Evolutionary conservation across 2,797 vertebrate species (phyloP).

Genomic region (Poeciliopsis presidionis): DNA sequence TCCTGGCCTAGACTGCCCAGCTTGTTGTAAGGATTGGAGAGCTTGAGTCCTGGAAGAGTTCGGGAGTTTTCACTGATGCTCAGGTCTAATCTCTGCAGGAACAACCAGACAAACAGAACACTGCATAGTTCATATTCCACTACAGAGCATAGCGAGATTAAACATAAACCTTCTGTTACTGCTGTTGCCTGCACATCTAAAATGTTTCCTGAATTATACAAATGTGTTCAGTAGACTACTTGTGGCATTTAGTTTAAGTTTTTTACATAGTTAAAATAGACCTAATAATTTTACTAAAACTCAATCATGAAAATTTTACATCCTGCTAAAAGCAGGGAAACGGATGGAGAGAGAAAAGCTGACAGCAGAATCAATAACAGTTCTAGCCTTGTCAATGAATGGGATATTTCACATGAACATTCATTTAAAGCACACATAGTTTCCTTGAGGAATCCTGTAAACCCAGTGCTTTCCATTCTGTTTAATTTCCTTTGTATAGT

Average conservation of each 20-base stretch:
- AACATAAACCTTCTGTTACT: not conserved
- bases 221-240: not conserved
- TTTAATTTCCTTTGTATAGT: not conserved
- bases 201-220: not conserved
- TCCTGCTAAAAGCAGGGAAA: not conserved
- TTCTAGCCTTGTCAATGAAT: not conserved
- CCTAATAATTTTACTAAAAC: not conserved
- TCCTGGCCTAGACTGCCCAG: constrained; percentile 86
- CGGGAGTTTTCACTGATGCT: constrained; percentile 80
- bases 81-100: constrained; percentile 87
- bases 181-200: not conserved
- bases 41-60: constrained; percentile 84
- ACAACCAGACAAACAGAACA: constrained; percentile 7
- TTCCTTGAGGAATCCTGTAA: not conserved
- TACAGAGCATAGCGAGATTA: not conserved
- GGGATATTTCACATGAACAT: not conserved
- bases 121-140: not conserved
- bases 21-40: constrained; percentile 88
- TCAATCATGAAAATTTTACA: not conserved
- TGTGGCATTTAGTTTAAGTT: not conserved
- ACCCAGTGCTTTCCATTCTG: not conserved
- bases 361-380: not conserved
- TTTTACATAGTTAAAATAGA: not conserved
- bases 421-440: not conserved
- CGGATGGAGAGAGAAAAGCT: not conserved